phyloP scores from a whole-genome alignment of 2,888 invertebrate species.

The Leptodirus hochenwartii region DNA sequence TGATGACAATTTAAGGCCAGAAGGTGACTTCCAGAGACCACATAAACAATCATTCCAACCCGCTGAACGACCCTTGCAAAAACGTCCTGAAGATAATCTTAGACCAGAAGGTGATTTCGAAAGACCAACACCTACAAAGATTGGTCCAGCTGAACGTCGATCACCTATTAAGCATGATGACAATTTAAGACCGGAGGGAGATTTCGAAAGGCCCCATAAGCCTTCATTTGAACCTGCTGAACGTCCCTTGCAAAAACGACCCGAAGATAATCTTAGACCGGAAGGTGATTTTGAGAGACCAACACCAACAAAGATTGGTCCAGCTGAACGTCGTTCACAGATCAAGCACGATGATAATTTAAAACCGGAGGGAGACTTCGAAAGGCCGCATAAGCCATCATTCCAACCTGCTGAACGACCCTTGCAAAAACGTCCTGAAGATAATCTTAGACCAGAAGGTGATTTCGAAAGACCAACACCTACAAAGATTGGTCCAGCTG shows the following conservation, averaged over 20 bases:
- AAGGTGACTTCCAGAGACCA: constrained; percentile 25
- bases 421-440: constrained; percentile 26
- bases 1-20: constrained; percentile 31
- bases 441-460: constrained; percentile 40
- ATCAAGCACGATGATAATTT: constrained; percentile 31
- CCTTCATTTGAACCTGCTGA: constrained; percentile 28
- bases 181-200: constrained; percentile 39
- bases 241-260: constrained; percentile 24
- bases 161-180: constrained; percentile 36
- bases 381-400: constrained; percentile 21
- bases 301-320: constrained; percentile 17
- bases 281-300: constrained; percentile 27
- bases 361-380: constrained; percentile 28
- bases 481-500: constrained; percentile 28
- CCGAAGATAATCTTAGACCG: constrained; percentile 32
- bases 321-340: constrained; percentile 26
- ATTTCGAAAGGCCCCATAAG: constrained; percentile 29
- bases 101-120: constrained; percentile 31
- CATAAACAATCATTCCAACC: constrained; percentile 20
- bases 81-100: constrained; percentile 28
- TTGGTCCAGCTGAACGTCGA: constrained; percentile 30
- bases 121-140: constrained; percentile 23
- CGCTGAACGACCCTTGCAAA: constrained; percentile 21
- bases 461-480: constrained; percentile 27
- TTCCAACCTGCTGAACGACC: constrained; percentile 29